phyloP scores from a whole-genome alignment of 2,888 invertebrate genomes.

The Ophraella communa region DNA sequence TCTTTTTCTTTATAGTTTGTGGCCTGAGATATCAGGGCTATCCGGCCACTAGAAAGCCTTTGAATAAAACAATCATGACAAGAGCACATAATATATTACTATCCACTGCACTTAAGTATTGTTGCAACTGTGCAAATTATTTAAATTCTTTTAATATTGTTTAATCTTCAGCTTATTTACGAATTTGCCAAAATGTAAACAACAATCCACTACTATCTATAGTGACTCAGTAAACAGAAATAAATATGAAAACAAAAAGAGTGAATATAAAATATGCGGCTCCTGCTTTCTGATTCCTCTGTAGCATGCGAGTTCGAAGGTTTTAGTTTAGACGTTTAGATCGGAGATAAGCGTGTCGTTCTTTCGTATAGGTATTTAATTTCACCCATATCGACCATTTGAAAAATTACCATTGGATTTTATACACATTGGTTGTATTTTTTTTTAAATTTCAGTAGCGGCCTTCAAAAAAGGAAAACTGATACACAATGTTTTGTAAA shows the following conservation, averaged over 20 bases:
- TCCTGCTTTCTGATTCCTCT: slow-evolving; percentile 4
- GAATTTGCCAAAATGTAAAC: background rate
- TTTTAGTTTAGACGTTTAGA: slow-evolving; percentile 22
- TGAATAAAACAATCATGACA: too few species aligned
- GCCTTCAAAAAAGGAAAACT: background rate
- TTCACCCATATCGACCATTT: slow-evolving; percentile 18
- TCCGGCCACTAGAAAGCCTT: too few species aligned
- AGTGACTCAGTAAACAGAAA: background rate
- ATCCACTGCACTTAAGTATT: too few species aligned
- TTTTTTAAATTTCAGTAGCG: slow-evolving; percentile 3
- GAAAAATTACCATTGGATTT: slow-evolving; percentile 11
- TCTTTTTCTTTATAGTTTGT: too few species aligned
- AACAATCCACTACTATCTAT: background rate
- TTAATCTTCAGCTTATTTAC: too few species aligned
- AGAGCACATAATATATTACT: too few species aligned
- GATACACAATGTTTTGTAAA: too few species aligned
- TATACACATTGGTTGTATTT: background rate
- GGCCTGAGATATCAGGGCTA: too few species aligned
- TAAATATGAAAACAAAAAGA: background rate
- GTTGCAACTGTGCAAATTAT: too few species aligned
- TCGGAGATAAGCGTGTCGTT: slow-evolving; percentile 15
- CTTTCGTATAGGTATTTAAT: slow-evolving; percentile 16
- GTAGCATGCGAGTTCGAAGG: slow-evolving; percentile 11
- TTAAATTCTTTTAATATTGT: too few species aligned
- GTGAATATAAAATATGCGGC: slow-evolving; percentile 17